These are phyloP conservation scores for Anoncus sp. DNA, from an alignment of 2,888 invertebrate species.

Conservation along the genomic window DNA sequence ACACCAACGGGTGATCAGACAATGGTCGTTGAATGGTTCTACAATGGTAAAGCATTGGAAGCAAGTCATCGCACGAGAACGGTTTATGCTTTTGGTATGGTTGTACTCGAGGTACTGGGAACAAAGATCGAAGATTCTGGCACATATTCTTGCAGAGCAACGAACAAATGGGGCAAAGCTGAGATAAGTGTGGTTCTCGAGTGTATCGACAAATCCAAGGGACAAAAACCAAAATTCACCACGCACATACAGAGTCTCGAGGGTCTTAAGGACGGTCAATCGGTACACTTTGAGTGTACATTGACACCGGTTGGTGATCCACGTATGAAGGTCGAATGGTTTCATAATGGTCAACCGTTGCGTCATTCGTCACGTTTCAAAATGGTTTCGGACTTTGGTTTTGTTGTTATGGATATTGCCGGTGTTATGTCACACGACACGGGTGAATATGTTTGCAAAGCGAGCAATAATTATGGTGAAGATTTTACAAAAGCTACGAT, in stretches of 20 bases:
- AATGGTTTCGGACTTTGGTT: constrained; percentile 97
- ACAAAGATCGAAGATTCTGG: constrained; percentile 97
- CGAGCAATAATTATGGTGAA: constrained; percentile 95
- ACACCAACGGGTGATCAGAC: constrained; percentile 97
- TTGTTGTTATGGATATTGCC: constrained; percentile 97
- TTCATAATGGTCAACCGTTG: constrained; percentile 95
- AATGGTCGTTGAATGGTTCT: constrained; percentile 98
- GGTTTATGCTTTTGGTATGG: constrained; percentile 99
- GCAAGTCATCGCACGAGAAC: constrained; percentile 96
- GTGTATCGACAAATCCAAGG: constrained; percentile 93
- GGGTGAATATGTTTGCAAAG: constrained; percentile 97
- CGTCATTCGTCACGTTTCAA: constrained; percentile 96
- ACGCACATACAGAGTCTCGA: constrained; percentile 93
- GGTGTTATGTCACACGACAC: constrained; percentile 96
- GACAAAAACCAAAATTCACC: constrained; percentile 95
- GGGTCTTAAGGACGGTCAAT: constrained; percentile 95
- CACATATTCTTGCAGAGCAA: constrained; percentile 94
- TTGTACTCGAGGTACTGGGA: constrained; percentile 97
- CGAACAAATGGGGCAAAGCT: constrained; percentile 94
- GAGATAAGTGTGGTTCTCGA: constrained; percentile 93
- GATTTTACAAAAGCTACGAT: constrained; percentile 95
- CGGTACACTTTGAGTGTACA: constrained; percentile 98
- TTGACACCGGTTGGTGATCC: constrained; percentile 97
- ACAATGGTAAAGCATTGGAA: constrained; percentile 94
- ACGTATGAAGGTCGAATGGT: constrained; percentile 98